Evolutionary conservation across 2,797 vertebrate genomes (phyloP).

Genomic region (Poeciliopsis paucimaculata): DNA sequence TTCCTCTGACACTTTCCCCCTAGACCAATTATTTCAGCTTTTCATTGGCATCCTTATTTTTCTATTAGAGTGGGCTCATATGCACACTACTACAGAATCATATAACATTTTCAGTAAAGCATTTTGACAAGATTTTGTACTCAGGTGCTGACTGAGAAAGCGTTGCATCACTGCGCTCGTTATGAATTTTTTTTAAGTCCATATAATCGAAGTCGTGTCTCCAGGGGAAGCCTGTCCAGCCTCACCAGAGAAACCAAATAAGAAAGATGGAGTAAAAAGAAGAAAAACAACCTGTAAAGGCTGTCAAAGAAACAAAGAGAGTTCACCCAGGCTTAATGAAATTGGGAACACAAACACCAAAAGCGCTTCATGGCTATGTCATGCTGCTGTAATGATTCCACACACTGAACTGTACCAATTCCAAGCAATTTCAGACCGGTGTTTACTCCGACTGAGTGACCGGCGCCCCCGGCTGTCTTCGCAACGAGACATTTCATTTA

Average conservation of each 20-base stretch:
- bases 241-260: conserved; percentile 37
- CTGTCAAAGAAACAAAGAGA: conserved; percentile 49
- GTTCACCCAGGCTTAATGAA: conserved; percentile 53
- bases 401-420: conserved; percentile 39
- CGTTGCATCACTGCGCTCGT: conserved; percentile 14
- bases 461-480: conserved; percentile 48
- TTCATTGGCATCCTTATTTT: conserved; percentile 56
- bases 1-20: conserved; percentile 71
- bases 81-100: conserved; percentile 41
- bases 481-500: conserved; percentile 63
- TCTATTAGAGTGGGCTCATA: conserved; percentile 54
- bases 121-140: conserved; percentile 2
- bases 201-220: conserved; percentile 52
- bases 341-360: conserved; percentile 49
- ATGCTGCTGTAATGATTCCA: conserved; percentile 50
- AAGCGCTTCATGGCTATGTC: conserved; percentile 46
- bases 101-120: conserved; percentile 40
- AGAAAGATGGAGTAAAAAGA: conserved; percentile 29
- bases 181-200: conserved; percentile 47
- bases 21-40: conserved; percentile 76
- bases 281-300: not conserved
- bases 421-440: conserved; percentile 65
- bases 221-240: conserved; percentile 46
- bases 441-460: conserved; percentile 61
- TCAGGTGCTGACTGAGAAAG: conserved; percentile 33